Base-by-base conservation (phyloP, 1,140 invertebrate species). In the Drosophila pectinifera region DNA sequence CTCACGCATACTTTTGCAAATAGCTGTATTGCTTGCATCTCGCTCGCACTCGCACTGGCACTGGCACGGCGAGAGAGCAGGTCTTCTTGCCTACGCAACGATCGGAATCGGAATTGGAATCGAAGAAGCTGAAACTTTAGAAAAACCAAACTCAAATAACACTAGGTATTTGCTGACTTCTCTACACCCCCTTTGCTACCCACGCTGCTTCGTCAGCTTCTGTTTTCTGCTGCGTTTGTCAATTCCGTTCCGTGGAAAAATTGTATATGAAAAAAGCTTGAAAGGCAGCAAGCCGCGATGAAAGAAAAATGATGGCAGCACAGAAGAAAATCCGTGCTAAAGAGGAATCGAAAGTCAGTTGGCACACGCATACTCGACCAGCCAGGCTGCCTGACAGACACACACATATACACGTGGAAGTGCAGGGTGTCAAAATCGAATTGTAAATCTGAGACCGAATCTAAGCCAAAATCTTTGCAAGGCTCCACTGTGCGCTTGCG, bases 271-370 rank as follows among this genome's bases (percentile, higher is more conserved):
- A 62, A 68, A 73, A 53, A 73, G 48, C 36, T 49, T 31, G 26
- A 24, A 58, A 41, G 43, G 59, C 59, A 53, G 26, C 46, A 39
- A 63, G 39, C 59, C 13, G 41, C 36, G 22, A 34, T 41, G 49
- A 75, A 46, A 59, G 62, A 59, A 77, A 75, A 75, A 76, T 55
- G 62, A 67, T 67, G 73, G 55, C 54, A 46, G 51, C 45, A 36
- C 49, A 31, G 49, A 68, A 68, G 63, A 77, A 69, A 77, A 69
- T 42, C 61, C 62, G 46, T 46, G 38, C 49, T 46, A 77, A 77
- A 77, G 73, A 51, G 73, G 74, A 77, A 69, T 62, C 56, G 65
- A 70, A 74, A 72, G 68, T 72, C 53, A 51, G 45, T 61, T 68
- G 53, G 64, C 63, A 68, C 65, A 45, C 53, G 55, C 49, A 53